Evolutionary conservation across 2,797 vertebrate genomes (phyloP).

Genomic region (Orestias chungarensis): DNA sequence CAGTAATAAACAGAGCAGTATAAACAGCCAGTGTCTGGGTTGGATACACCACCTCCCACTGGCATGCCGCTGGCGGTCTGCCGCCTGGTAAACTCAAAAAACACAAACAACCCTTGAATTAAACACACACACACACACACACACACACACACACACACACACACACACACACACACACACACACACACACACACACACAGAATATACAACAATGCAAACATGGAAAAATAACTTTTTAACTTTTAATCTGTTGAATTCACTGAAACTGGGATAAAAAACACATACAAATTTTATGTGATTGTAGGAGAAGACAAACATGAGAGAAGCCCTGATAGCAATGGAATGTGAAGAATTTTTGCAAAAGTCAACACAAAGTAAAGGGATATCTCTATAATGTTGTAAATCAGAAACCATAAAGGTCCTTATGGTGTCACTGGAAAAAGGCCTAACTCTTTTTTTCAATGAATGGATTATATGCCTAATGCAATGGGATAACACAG

Average conservation of each 20-base stretch:
- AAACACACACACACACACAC: too few relatives aligned
- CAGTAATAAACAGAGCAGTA: conserved; percentile 78
- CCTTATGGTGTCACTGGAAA: conserved; percentile 49
- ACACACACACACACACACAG: conserved; percentile 27
- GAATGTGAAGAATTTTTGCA: conserved; percentile 31
- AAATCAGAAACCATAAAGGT: conserved; percentile 46
- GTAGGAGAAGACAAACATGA: conserved; percentile 34
- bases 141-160: conserved; percentile 27
- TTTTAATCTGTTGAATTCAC: conserved; percentile 25
- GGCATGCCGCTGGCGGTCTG: conserved; percentile 64
- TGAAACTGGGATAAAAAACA: conserved; percentile 28
- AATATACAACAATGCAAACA: conserved; percentile 37
- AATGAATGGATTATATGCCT: conserved; percentile 44
- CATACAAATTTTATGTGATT: conserved; percentile 25
- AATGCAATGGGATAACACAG: conserved; percentile 13
- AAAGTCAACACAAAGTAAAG: conserved; percentile 37
- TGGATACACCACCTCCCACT: conserved; percentile 67
- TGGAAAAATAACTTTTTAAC: conserved; percentile 36
- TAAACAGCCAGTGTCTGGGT: conserved; percentile 75
- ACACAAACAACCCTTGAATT: conserved; percentile 18
- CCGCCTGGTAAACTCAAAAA: conserved; percentile 57
- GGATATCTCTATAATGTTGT: conserved; percentile 37
- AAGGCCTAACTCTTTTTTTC: conserved; percentile 37
- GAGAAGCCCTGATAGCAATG: conserved; percentile 20
- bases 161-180: conserved; percentile 28